phyloP scores from a whole-genome alignment of 2,113 vertebrate genomes.

The Galbula dea region DNA sequence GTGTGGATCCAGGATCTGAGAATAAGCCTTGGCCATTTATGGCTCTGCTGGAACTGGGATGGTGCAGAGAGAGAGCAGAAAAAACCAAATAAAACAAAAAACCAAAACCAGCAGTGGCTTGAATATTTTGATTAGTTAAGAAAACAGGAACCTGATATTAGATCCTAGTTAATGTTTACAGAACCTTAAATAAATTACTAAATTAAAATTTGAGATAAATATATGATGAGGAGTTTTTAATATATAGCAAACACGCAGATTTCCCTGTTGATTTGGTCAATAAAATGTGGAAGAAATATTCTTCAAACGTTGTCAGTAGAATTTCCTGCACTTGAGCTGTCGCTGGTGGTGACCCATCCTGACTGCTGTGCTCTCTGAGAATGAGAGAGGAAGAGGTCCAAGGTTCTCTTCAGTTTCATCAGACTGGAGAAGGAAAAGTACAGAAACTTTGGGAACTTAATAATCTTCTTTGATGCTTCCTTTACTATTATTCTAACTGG shows the following conservation, averaged over 20 bases:
- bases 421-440: neutral
- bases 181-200: neutral
- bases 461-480: neutral
- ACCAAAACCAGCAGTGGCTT: neutral
- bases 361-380: neutral
- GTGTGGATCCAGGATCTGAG: no score
- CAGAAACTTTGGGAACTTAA: neutral
- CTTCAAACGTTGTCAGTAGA: neutral
- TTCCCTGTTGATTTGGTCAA: neutral
- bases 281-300: neutral
- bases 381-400: fast-evolving
- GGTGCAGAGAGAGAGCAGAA: neutral
- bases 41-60: neutral
- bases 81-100: no score
- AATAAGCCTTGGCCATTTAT: neutral
- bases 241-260: neutral
- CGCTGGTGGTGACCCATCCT: fast-evolving
- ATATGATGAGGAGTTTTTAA: neutral
- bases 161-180: neutral
- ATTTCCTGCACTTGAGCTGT: fast-evolving
- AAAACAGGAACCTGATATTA: neutral
- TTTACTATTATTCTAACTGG: neutral
- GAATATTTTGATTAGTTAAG: neutral
- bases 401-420: neutral
- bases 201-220: neutral